Conservation (phyloP, 2,888 invertebrate genomes). For the Anorthoa munda region DNA sequence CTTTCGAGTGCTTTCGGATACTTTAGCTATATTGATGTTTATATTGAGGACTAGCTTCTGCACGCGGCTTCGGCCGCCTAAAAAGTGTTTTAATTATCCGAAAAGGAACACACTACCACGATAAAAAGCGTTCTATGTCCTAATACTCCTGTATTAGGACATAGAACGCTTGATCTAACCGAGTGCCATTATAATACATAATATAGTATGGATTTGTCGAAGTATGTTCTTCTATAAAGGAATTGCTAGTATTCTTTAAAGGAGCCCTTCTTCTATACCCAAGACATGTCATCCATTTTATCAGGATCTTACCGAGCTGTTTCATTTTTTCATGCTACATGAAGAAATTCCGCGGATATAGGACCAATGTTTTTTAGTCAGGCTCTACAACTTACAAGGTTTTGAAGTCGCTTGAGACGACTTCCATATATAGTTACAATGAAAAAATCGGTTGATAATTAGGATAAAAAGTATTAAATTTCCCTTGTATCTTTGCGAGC, state of each 20-base stretch:
- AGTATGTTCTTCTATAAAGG: not conserved
- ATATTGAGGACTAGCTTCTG: not conserved
- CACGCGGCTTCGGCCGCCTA: no score
- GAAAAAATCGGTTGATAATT: not conserved
- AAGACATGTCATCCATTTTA: not conserved
- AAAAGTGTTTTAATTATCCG: no score
- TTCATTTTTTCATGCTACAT: not conserved
- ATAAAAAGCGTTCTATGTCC: no score
- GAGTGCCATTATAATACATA: no score
- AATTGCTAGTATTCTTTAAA: not conserved
- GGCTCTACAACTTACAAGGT: not conserved
- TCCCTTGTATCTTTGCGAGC: not conserved
- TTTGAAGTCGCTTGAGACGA: no score
- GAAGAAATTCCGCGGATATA: not conserved
- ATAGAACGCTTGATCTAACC: no score
- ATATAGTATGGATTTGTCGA: no score
- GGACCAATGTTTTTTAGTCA: not conserved
- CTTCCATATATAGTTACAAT: not conserved
- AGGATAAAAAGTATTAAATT: not conserved
- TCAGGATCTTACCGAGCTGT: not conserved
- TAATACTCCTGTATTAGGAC: no score
- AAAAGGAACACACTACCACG: no score
- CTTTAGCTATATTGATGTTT: not conserved
- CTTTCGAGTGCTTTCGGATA: constrained; percentile 18
- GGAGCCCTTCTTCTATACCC: not conserved